Evolutionary conservation across 2,888 invertebrate genomes (phyloP).

Genomic region (Microchrysa polita): DNA sequence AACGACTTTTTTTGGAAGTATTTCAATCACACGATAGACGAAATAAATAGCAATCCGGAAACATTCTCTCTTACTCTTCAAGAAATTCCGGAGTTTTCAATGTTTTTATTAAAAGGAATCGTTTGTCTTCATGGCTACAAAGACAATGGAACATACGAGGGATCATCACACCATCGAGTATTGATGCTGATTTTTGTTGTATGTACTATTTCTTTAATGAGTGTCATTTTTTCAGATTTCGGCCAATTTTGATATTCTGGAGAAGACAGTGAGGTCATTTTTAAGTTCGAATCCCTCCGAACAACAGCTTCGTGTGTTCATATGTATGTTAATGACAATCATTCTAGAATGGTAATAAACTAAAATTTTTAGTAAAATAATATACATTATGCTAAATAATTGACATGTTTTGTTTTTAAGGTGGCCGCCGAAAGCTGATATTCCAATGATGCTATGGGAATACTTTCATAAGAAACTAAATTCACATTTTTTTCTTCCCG

Average conservation of each 20-base stretch:
- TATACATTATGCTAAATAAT: background rate
- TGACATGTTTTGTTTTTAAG: conserved; percentile 53
- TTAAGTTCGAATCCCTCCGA: conserved; percentile 65
- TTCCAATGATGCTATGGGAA: conserved; percentile 68
- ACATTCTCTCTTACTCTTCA: conserved; percentile 52
- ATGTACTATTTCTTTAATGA: conserved; percentile 37
- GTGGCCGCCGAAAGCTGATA: conserved; percentile 66
- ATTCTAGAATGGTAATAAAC: conserved; percentile 59
- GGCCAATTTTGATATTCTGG: conserved; percentile 65
- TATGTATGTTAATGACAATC: conserved; percentile 64
- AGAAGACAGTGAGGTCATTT: conserved; percentile 64
- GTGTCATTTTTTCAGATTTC: conserved; percentile 49
- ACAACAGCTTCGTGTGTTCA: conserved; percentile 65
- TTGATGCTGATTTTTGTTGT: conserved; percentile 16
- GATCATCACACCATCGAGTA: conserved; percentile 51
- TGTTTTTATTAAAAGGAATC: conserved; percentile 66
- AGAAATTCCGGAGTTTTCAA: conserved; percentile 57
- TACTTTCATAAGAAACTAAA: conserved; percentile 69
- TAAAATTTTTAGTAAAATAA: conserved; percentile 5
- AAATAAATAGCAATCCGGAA: conserved; percentile 55
- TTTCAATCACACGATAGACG: conserved; percentile 60
- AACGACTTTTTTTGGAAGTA: conserved; percentile 64
- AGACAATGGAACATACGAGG: conserved; percentile 60
- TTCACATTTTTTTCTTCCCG: conserved; percentile 66
- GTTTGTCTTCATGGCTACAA: conserved; percentile 63